Percentiles rank a stretch among this genome's conserved stretches.
Evolutionary conservation across 2,797 vertebrate genomes (phyloP).

Genomic region (Channa striata): DNA sequence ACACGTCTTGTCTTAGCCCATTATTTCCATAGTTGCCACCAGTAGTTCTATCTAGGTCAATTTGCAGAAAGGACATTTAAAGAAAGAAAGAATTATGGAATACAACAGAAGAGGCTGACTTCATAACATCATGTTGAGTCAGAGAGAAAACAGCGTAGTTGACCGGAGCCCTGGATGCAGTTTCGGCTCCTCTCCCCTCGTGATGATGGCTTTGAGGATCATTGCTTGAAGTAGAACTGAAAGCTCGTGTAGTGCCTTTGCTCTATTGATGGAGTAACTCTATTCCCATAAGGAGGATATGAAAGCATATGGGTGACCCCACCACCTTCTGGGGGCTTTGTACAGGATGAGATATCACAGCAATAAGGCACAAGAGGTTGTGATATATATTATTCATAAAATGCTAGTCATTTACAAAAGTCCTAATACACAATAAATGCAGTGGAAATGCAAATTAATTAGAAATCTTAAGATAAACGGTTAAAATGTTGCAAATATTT

Average conservation of each 20-base stretch:
- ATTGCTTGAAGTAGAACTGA: not conserved
- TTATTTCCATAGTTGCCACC: no score
- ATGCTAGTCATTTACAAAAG: no score
- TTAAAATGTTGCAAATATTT: not conserved
- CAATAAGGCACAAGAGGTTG: not conserved
- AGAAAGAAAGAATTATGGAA: not conserved
- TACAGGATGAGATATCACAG: not conserved
- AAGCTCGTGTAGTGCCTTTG: not conserved
- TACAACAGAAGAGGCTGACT: not conserved
- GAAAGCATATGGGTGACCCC: not conserved
- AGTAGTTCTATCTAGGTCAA: not conserved
- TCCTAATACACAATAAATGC: not conserved
- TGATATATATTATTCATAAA: not conserved
- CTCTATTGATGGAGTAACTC: not conserved
- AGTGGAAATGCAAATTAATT: not conserved
- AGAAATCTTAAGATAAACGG: not conserved
- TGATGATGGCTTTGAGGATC: no score
- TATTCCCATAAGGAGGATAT: no score
- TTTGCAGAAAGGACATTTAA: not conserved
- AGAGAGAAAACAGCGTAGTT: not conserved
- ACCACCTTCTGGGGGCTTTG: constrained; percentile 31
- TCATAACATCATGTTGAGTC: not conserved
- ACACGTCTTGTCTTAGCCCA: no score
- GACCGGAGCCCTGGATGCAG: not conserved
- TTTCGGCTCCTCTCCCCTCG: not conserved